phyloP scores from a whole-genome alignment of 1,140 invertebrate species.

The Drosophila setifemur region DNA sequence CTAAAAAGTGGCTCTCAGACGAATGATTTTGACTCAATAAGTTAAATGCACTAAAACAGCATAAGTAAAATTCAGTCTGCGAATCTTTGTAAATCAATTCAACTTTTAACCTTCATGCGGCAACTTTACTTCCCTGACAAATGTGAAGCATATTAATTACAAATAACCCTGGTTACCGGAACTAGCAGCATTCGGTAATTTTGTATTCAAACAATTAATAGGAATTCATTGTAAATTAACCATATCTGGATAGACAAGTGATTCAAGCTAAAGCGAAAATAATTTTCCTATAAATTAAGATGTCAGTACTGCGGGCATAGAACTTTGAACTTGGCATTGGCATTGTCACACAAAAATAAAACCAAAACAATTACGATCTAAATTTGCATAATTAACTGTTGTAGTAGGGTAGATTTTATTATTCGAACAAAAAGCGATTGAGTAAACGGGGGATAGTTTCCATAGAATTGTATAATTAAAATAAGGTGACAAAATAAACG shows the following conservation, averaged over 20 bases:
- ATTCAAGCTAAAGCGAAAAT: conserved; percentile 4
- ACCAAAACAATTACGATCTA: conserved; percentile 23
- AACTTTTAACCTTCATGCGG: conserved; percentile 17
- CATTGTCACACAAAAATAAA: conserved; percentile 37
- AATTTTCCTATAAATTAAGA: conserved; percentile 50
- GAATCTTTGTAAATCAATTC: conserved; percentile 18
- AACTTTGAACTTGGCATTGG: conserved; percentile 65
- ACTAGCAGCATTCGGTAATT: background rate
- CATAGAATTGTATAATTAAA: too few relatives aligned
- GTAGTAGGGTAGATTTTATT: background rate
- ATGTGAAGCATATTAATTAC: conserved; percentile 36
- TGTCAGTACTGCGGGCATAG: conserved; percentile 19
- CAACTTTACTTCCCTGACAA: conserved; percentile 6
- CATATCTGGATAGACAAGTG: conserved; percentile 5
- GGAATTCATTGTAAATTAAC: background rate
- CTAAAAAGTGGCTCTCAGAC: background rate
- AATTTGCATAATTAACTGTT: conserved; percentile 41
- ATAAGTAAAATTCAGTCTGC: conserved; percentile 14
- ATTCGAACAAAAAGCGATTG: too few relatives aligned
- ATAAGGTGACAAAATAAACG: too few relatives aligned
- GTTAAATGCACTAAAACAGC: conserved; percentile 19
- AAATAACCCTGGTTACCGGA: conserved; percentile 15
- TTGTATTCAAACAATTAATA: background rate
- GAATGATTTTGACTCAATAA: conserved; percentile 15
- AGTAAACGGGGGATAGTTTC: too few relatives aligned